Evolutionary conservation across 2,888 invertebrate species (phyloP).

Genomic region (Micoletzkya japonica): DNA sequence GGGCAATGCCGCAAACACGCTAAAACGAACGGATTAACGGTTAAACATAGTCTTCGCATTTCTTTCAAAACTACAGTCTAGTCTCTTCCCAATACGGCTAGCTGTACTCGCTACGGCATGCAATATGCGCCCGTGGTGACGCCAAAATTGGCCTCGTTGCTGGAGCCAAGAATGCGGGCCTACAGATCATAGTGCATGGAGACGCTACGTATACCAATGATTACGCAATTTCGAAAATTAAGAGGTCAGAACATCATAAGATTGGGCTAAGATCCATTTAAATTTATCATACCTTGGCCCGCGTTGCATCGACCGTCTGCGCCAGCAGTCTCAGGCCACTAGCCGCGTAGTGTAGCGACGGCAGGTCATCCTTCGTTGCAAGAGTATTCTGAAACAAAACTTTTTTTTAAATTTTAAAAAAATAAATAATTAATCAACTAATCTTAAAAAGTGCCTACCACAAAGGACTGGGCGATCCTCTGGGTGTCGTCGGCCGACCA

Average conservation of each 20-base stretch:
- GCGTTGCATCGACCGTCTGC: conserved; percentile 12
- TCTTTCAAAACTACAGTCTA: no score
- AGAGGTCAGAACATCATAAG: background rate
- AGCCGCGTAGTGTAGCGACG: conserved; percentile 29
- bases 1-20: conserved; percentile 28
- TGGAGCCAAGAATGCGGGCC: no score
- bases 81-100: no score
- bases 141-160: no score
- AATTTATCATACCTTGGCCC: conserved; percentile 8
- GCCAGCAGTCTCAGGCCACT: conserved; percentile 29
- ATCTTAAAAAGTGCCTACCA: background rate
- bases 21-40: background rate
- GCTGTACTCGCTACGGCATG: no score
- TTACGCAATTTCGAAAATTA: background rate
- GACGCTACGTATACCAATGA: background rate
- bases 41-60: background rate
- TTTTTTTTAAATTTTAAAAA: no score
- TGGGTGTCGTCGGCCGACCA: conserved; percentile 25
- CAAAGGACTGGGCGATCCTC: conserved; percentile 23
- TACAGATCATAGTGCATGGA: background rate
- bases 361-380: conserved; percentile 24
- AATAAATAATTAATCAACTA: background rate
- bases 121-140: no score
- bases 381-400: conserved; percentile 30
- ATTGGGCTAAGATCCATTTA: background rate